Conservation (phyloP, 92 coral and sea anemone species). For the Parazoanthus darwini region DNA sequence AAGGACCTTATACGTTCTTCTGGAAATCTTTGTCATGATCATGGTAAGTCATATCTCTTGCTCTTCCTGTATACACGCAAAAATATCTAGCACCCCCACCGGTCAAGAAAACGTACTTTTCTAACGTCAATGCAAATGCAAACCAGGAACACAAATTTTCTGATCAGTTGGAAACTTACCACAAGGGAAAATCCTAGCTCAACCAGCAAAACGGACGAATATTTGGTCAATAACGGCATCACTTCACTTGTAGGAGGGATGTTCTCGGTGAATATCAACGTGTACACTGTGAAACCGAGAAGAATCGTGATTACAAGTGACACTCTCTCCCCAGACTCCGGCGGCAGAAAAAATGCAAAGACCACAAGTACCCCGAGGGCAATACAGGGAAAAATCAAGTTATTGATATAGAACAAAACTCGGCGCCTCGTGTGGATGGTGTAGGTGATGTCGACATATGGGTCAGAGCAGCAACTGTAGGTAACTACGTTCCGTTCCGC, state of each 20-base stretch:
- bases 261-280: slow-evolving; percentile 85
- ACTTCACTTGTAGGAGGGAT: slow-evolving; percentile 93
- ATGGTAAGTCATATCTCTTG: too few species aligned
- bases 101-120: neutral
- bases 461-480: slow-evolving; percentile 89
- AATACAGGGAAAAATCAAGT: slow-evolving; percentile 80
- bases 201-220: slow-evolving; percentile 78
- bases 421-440: slow-evolving; percentile 64
- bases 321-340: slow-evolving; percentile 93
- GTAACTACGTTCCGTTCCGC: slow-evolving; percentile 80
- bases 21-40: too few species aligned
- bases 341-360: slow-evolving; percentile 84
- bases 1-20: too few species aligned
- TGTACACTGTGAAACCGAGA: slow-evolving; percentile 87
- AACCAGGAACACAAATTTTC: neutral
- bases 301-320: slow-evolving; percentile 85
- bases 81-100: neutral
- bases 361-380: slow-evolving; percentile 77
- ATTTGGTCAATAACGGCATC: slow-evolving; percentile 80
- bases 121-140: neutral
- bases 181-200: slow-evolving; percentile 77
- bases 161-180: slow-evolving; percentile 25
- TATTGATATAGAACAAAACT: slow-evolving; percentile 78
- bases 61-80: too few species aligned
- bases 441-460: slow-evolving; percentile 84